Conservation (phyloP, 2,113 vertebrate species). For the Spermophilus dauricus region DNA sequence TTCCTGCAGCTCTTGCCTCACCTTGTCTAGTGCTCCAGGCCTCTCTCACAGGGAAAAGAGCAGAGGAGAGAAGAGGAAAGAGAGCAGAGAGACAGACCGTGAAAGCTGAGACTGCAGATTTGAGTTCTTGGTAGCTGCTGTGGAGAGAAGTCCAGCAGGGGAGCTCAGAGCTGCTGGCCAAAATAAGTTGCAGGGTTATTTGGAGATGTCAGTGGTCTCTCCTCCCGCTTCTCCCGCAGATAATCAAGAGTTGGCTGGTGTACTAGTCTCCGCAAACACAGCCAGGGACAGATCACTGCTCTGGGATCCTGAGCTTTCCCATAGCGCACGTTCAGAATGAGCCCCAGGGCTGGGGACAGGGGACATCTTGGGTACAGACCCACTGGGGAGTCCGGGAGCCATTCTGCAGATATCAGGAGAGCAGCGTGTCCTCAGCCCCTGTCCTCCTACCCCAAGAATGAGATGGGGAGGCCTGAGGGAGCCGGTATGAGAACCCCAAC, state of each 20-base stretch:
- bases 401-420: not conserved
- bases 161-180: slow-evolving; percentile 11
- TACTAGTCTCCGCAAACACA: slow-evolving; percentile 21
- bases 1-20: not conserved
- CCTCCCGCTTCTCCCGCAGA: slow-evolving; percentile 60
- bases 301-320: slow-evolving; percentile 53
- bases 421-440: no score
- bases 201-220: slow-evolving; percentile 56
- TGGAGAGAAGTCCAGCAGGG: slow-evolving; percentile 27
- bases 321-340: not conserved
- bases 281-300: slow-evolving; percentile 65
- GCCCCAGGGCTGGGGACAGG: not conserved
- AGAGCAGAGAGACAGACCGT: not conserved
- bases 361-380: not conserved
- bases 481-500: not conserved
- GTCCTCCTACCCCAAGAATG: not conserved
- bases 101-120: not conserved
- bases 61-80: not conserved
- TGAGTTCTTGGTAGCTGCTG: slow-evolving; percentile 43
- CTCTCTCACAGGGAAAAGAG: not conserved
- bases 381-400: not conserved
- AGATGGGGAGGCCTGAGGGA: not conserved
- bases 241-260: slow-evolving; percentile 67
- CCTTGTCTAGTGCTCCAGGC: no score
- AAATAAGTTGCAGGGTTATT: slow-evolving; percentile 37